Base-by-base conservation (phyloP, 1,140 invertebrate species). In the Bombus sibiricus region DNA sequence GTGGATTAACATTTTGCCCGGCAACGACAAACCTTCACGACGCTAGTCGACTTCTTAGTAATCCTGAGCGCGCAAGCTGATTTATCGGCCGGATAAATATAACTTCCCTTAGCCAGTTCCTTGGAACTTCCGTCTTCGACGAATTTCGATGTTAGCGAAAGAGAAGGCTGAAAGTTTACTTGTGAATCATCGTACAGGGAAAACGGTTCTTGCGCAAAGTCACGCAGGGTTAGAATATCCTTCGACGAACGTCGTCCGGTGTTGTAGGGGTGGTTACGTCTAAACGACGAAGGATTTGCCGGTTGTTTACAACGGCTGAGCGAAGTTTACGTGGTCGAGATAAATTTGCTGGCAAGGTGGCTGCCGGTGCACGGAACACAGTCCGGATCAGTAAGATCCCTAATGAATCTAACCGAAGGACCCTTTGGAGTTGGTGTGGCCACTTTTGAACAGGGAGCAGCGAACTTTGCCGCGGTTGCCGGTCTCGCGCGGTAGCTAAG, bases 371-470 rank as follows among this genome's bases (percentile, higher is more conserved):
- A 74, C 85, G 68, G 69, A 90, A 90, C 80, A 87, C 66, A 79
- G 88, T 88, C 89, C 47, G 89, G 89, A 91, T 91, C 87, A 83
- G 92, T 87, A 90, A 92, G 90, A 93, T 93, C 89, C 92, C 90
- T 93, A 93, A 93, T 93, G 92, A 93, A 92, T 92, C 90, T 89
- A 85, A 85, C 76, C 73, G 86, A 88, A 89, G 86, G 91, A 92
- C 92, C 90, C 89, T 89, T 80, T 72, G 88, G 83, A 91, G 88
- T 87, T 92, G 82, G 86, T 86, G 89, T 89, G 75, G 90, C 91
- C 86, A 89, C 88, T 92, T 92, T 94, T 91, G 39, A 88, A 79
- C 85, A 91, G 91, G 86, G 88, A 87, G 79, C 79, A 72, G 69
- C 78, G 91, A 94, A 93, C 92, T 93, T 93, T 72, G 80, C 85